Conservation (phyloP, 2,888 invertebrate genomes). For the Aleiodes testaceus region DNA sequence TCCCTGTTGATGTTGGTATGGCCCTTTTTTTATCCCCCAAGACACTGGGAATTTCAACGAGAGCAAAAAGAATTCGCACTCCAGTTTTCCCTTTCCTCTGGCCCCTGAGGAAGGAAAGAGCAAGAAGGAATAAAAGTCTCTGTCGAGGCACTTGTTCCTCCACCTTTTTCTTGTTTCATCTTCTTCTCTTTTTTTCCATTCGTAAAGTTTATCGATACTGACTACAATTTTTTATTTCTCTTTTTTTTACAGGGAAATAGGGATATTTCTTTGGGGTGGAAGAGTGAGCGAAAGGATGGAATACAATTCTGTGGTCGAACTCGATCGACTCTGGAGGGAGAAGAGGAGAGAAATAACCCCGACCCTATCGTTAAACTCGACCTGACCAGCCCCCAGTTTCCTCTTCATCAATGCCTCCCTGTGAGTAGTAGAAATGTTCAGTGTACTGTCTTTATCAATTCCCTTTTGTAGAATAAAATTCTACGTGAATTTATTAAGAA, state of each 20-base stretch:
- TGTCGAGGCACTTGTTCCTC: constrained; percentile 17
- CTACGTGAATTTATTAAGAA: background rate
- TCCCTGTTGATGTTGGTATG: constrained; percentile 25
- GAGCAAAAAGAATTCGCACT: constrained; percentile 32
- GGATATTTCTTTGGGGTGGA: background rate
- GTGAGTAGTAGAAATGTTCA: constrained; percentile 4
- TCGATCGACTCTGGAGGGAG: constrained; percentile 4
- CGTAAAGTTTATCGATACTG: constrained; percentile 13
- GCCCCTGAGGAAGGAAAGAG: constrained; percentile 34
- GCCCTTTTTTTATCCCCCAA: background rate
- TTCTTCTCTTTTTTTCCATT: constrained; percentile 32
- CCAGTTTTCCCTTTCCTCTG: constrained; percentile 54
- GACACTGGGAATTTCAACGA: background rate
- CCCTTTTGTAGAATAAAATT: too few relatives aligned
- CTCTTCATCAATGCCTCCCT: background rate
- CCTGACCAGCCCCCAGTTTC: constrained; percentile 9
- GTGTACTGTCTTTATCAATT: constrained; percentile 6
- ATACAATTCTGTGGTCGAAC: background rate
- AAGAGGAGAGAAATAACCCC: background rate
- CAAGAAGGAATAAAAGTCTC: constrained; percentile 25
- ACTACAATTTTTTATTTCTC: background rate
- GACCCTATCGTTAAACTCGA: constrained; percentile 6
- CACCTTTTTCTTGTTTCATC: constrained; percentile 29
- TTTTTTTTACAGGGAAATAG: background rate
- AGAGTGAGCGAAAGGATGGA: background rate